A percentile compares a stretch with the other conserved stretches of the same genome.
Evolutionary conservation across 2,888 invertebrate genomes (phyloP).

Genomic region (Calameuta filiformis): DNA sequence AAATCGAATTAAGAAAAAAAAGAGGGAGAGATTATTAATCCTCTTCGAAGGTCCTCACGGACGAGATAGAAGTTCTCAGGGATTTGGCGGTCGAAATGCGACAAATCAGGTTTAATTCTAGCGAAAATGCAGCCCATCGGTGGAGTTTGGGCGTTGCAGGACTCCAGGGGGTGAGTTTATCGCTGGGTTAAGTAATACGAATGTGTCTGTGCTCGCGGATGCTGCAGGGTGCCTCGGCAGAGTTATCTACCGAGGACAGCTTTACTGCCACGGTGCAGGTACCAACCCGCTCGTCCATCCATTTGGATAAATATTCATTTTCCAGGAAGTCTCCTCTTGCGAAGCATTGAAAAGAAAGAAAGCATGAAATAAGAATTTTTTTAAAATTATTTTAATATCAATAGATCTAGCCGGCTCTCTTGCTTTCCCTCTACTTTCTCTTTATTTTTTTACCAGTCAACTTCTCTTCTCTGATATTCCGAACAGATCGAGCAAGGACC

Average conservation of each 20-base stretch:
- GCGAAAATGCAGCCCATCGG: slow-evolving; percentile 44
- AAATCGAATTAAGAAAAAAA: neutral
- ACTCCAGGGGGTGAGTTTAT: slow-evolving; percentile 65
- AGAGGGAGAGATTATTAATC: neutral
- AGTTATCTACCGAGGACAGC: slow-evolving; percentile 59
- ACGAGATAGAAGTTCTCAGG: neutral
- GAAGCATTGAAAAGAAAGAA: neutral
- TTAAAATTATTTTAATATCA: neutral
- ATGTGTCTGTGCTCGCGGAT: slow-evolving; percentile 60
- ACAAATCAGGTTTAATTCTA: slow-evolving; percentile 52
- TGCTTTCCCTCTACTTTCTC: neutral
- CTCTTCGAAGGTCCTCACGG: neutral
- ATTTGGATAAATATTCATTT: slow-evolving; percentile 53
- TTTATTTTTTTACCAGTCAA: neutral
- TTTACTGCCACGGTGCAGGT: slow-evolving; percentile 39
- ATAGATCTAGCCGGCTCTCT: neutral
- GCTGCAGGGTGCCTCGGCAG: slow-evolving; percentile 43
- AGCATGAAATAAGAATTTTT: neutral
- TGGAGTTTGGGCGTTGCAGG: slow-evolving; percentile 44
- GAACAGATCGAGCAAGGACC: neutral
- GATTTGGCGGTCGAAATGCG: slow-evolving; percentile 16
- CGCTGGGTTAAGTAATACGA: slow-evolving; percentile 70
- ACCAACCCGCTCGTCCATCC: slow-evolving; percentile 46
- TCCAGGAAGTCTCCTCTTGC: neutral
- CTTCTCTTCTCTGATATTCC: neutral